Evolutionary conservation across 2,888 invertebrate species (phyloP).

Genomic region (Podabrus alpinus): DNA sequence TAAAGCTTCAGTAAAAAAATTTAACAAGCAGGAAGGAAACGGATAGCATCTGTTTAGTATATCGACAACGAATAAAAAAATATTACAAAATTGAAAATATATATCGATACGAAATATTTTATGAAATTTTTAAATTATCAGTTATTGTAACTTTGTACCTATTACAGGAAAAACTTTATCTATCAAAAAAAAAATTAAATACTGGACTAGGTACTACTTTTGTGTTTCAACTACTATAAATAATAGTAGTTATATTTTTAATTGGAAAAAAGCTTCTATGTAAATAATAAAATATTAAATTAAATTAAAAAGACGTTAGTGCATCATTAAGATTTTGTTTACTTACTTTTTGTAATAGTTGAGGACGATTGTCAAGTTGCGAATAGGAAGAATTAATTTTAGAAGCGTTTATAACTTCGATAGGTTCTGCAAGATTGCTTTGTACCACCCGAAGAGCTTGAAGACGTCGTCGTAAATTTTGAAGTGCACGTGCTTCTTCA

Average conservation of each 20-base stretch:
- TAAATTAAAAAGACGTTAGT: background rate
- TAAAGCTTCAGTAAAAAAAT: background rate
- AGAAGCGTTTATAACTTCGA: conserved; percentile 55
- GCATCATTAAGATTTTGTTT: background rate
- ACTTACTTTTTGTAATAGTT: conserved; percentile 60
- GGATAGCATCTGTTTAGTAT: background rate
- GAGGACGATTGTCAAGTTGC: conserved; percentile 70
- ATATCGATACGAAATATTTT: background rate
- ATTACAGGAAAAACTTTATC: background rate
- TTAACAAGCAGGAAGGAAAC: background rate
- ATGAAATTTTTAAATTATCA: too few relatives aligned
- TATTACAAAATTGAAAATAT: background rate
- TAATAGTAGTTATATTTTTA: background rate
- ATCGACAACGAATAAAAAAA: background rate
- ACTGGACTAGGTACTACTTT: background rate
- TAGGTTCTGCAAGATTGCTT: conserved; percentile 55
- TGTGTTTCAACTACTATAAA: background rate
- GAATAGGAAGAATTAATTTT: conserved; percentile 52
- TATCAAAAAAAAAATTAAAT: background rate
- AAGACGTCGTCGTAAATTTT: conserved; percentile 71
- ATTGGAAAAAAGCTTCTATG: background rate
- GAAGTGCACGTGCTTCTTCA: conserved; percentile 72
- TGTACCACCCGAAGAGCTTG: conserved; percentile 61
- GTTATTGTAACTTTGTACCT: background rate
- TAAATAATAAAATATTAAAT: background rate